Base-by-base conservation (phyloP, 2,797 vertebrate species). In the Myoxocephalus aenaeus region DNA sequence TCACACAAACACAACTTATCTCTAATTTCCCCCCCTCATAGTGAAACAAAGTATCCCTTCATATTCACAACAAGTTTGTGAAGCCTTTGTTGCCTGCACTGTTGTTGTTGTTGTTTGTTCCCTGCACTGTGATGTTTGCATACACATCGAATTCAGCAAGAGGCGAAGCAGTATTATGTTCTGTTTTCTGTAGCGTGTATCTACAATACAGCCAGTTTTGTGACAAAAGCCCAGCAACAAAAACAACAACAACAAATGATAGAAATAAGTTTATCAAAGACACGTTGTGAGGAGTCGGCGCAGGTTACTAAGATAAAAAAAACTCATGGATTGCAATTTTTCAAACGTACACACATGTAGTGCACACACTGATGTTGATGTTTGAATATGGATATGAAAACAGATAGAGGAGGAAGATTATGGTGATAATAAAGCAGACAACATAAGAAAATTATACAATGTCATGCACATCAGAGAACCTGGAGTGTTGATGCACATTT, bases 251-350 rank as follows among this genome's bases (percentile, higher is more conserved):
- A 61, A 4, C 44, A 18, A n/a, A 48, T 12, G 5, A 7, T 53
- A 27, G 25, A 69, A 69, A 50, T 40, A 75, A 38, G 59, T 77
- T 64, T 79, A 7, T 48, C 54, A 51, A 65, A 68, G 15, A 72
- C 29, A 79, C 8, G 14, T 4, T 34, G 13, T 15, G 2, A 8
- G 5, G 20, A 38, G 17, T 13, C 65, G 25, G 27, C 22, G 32
- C 15, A 50, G 54, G 69, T 51, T 54, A 75, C 27, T 13, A 0
- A 79, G 42, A 71, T 53, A 34, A n/a, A 51, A 11, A 34, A 34
- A 9, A 11, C 14, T 63, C 40, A 42, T n/a, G 29, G 29, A 12
- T 18, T 29, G 51, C 59, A 38, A 71, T 44, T 17, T 44, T 17
- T 44, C 8, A n/a, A 2, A 53, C 2, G 25, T 25, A 54, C 17